Percentiles rank a stretch among this genome's conserved stretches.
These are phyloP conservation scores for Philopedon plagiatum DNA, from an alignment of 2,888 invertebrate species.

Conservation along the genomic window DNA sequence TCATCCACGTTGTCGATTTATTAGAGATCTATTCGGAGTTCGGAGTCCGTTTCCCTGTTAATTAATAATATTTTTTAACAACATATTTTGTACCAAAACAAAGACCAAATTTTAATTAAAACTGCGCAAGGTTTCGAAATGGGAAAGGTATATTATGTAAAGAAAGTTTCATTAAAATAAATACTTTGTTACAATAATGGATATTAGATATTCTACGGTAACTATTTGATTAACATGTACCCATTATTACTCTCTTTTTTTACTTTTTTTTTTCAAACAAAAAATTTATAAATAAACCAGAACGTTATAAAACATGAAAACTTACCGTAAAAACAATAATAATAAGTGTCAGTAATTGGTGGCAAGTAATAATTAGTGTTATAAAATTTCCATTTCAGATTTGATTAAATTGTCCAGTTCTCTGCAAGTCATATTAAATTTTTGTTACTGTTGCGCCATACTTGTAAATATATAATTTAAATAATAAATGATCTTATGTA, in stretches of 20 bases:
- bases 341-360: neutral
- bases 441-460: neutral
- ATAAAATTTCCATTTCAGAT: slow-evolving; percentile 1
- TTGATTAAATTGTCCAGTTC: neutral
- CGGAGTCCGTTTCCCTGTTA: too few species aligned
- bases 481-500: slow-evolving; percentile 5
- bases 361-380: neutral
- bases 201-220: too few species aligned
- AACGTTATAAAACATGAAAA: neutral
- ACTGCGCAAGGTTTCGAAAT: neutral
- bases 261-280: too few species aligned
- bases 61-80: too few species aligned
- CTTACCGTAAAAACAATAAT: neutral
- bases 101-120: too few species aligned
- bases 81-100: too few species aligned
- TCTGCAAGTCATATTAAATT: slow-evolving; percentile 7
- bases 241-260: too few species aligned
- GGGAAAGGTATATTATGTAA: neutral
- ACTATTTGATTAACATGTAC: too few species aligned
- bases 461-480: slow-evolving; percentile 17
- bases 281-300: too few species aligned
- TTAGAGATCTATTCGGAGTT: too few species aligned
- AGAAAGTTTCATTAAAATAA: neutral
- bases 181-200: too few species aligned
- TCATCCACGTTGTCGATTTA: too few species aligned